Evolutionary conservation across 2,797 vertebrate genomes (phyloP), one percentile per base, ranked within the genome.

Genomic region (Malurus leucopterus): DNA sequence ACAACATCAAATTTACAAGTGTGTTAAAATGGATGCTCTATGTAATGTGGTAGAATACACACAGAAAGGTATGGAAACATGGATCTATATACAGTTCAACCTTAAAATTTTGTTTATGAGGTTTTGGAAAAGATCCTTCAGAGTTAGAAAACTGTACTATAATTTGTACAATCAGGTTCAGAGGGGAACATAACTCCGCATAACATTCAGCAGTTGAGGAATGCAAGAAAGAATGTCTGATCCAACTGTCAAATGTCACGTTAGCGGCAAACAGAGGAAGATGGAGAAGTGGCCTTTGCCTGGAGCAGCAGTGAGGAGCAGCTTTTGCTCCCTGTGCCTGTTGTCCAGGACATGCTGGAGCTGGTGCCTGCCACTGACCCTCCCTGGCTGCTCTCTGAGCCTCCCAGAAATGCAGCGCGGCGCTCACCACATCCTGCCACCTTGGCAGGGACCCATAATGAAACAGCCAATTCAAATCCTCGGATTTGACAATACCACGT

Each of bases 391-490:
- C 30, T 15, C 16, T 13, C 13, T 4, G 41, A 86, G 59, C 23
- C 55, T 40, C 41, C 46, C 70, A 50, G 47, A 41, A 71, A 13
- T 0, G 32, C 44, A 50, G 41, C 0, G 0, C 3, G 34, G 38
- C 6, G 43, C 9, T 59, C 36, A 23, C 0, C 3, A 53, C 63
- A 53, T n/a, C 53, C 70, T 73, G 46, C 50, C 53, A 57, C 11
- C 34, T 2, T 32, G 51, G 57, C 57, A 38, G 21, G 57, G 27
- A 70, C 29, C 67, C 21, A 6, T 4, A 19, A 23, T 3, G 13
- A 16, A 57, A 20, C 16, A 2, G 15, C 24, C 27, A 15, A n/a
- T 9, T 13, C 63, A 63, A 72, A 67, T 32, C 23, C 62, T 4
- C 8, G 13, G 26, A 34, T 11, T 13, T 9, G 65, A 74, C 30